Conservation (phyloP, 2,113 vertebrate genomes). For the Macaca fascicularis region T2T-MFA8v1.1 NC_088376.1:58646501-58647000, state of each 20-base stretch:
- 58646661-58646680: background rate
- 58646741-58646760: background rate
- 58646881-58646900: conserved; percentile 85
- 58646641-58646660: conserved; percentile 6
- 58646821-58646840: no score
- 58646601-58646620: background rate
- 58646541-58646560: background rate
- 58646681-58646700: background rate
- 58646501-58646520: background rate
- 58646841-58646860: conserved; percentile 61
- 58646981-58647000: background rate
- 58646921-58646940: background rate
- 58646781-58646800: background rate
- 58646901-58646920: conserved; percentile 81
- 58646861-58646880: conserved; percentile 82
- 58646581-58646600: background rate
- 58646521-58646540: background rate
- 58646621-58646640: background rate
- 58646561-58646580: background rate
- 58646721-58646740: background rate
- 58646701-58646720: background rate
- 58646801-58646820: no score
- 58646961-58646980: background rate
- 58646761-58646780: background rate
- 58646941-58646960: background rate